Percentiles rank a stretch among this genome's conserved stretches.
Evolutionary conservation across 2,797 vertebrate genomes (phyloP).

Genomic region (Gambelia wislizenii): DNA sequence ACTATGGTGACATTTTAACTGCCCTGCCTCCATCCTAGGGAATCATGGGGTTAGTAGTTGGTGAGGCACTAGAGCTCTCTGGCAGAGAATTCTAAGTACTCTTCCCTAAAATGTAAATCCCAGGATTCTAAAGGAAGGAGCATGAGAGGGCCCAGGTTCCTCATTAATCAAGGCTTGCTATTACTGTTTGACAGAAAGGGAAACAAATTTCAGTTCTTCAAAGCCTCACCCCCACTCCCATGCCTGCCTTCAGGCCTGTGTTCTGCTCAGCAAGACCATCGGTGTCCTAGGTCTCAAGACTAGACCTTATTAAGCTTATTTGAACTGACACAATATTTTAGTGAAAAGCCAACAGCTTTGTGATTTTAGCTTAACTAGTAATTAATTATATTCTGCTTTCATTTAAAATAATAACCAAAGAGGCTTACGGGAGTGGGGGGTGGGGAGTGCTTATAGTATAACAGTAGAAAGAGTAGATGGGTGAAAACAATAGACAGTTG

Average conservation of each 20-base stretch:
- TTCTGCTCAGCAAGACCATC: neutral
- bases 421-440: neutral
- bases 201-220: neutral
- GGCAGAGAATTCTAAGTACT: no score
- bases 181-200: neutral
- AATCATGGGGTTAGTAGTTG: no score
- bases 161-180: neutral
- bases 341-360: neutral
- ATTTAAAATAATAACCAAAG: neutral
- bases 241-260: neutral
- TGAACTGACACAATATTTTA: neutral
- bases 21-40: no score
- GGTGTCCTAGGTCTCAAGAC: neutral
- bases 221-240: no score
- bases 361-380: neutral
- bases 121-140: no score
- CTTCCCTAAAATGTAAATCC: no score
- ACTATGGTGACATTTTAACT: no score
- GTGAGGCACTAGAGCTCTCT: no score
- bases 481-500: neutral
- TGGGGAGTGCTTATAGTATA: no score
- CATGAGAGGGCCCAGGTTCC: neutral
- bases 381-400: neutral
- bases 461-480: neutral
- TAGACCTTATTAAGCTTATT: neutral